Evolutionary conservation across 2,888 invertebrate species (phyloP), one percentile per base, ranked within the genome.

Genomic region (Orthonevra nobilis): DNA sequence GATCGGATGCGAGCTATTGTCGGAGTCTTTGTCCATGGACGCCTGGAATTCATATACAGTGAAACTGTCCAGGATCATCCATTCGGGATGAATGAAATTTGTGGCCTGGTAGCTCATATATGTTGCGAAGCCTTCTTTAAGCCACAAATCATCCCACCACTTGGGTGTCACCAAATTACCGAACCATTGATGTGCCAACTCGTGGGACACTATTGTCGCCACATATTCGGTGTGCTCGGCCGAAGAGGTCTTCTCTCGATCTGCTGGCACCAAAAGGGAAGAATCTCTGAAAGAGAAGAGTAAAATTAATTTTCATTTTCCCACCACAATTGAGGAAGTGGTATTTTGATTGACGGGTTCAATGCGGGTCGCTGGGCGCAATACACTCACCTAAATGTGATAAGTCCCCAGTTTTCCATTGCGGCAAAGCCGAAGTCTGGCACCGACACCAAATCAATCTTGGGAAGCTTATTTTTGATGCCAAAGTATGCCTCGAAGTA

Each of bases 161-260:
- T 92, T 91, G 63, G 92, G 92, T 0, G 94, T 94, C 12, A 95
- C 92, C 12, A 93, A 89, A 85, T 95, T 93, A 3, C 95, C 95
- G 83, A 95, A 94, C 95, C 95, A 95, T 90, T 93, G 94, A 86
- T 96, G 96, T 0, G 94, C 92, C 54, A 95, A 87, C 86, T 96
- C 96, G 84, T 96, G 96, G 0, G 93, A 91, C 2, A 94, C 90
- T 1, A 93, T 92, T 15, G 92, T 91, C 0, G 92, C 92, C 1
- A 94, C 91, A 48, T 91, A 90, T 83, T 94, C 92, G 82, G 91
- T 91, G 81, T 92, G 91, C 81, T 89, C 90, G 28, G 92, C 89
- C 19, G 92, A 89, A 19, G 89, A 88, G 26, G 87, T 87, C 48
- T 85, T 83, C 46, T 87, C 85, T 63, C 86, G 84, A 82, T 87